Base-by-base conservation (phyloP, 2,797 vertebrate genomes). In the Discoglossus pictus region DNA sequence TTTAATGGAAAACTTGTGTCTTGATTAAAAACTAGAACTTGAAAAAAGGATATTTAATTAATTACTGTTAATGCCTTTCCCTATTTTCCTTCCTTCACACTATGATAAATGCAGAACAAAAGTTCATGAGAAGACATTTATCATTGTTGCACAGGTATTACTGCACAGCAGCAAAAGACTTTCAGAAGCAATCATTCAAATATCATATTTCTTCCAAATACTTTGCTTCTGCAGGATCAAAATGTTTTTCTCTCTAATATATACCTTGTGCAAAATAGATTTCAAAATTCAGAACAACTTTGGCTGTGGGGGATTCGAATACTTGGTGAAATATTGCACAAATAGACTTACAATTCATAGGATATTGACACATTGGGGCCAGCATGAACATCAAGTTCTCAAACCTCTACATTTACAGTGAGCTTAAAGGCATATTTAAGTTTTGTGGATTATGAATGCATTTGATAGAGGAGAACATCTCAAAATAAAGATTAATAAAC, bases 241-340 rank as follows among this genome's bases (percentile, higher is more conserved):
- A 58, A 66, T 58, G 64, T 58, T 66, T 58, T 58, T 58, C 21
- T 2, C 20, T 42, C 23, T 42, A 58, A 66, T 58, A 23, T 21
- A 34, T 56, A 13, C 7, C 21, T 23, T 16, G 7, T 43, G 4
- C 5, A n/a, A 44, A 46, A 50, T 18, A 23, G n/a, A 9, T 2
- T 38, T 56, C 20, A 27, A 25, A 21, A 56, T 47, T 39, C 34
- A 21, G 8, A 27, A 6, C 15, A 10, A 18, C 17, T 36, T n/a
- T 34, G 13, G 50, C 61, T 35, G 27, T 2, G 17, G 11, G 31
- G 61, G 20, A 2, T 4, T 31, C 1, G 4, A 40, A 23, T 51
- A 27, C 16, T 15, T 11, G 15, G 13, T 36, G 23, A 53, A 34
- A 8, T 7, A 43, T 39, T 16, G 36, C 3, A 25, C 16, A 7